These are phyloP conservation scores for Sebastes goodei DNA, from an alignment of 2,797 vertebrate species.

Conservation along the genomic window DNA sequence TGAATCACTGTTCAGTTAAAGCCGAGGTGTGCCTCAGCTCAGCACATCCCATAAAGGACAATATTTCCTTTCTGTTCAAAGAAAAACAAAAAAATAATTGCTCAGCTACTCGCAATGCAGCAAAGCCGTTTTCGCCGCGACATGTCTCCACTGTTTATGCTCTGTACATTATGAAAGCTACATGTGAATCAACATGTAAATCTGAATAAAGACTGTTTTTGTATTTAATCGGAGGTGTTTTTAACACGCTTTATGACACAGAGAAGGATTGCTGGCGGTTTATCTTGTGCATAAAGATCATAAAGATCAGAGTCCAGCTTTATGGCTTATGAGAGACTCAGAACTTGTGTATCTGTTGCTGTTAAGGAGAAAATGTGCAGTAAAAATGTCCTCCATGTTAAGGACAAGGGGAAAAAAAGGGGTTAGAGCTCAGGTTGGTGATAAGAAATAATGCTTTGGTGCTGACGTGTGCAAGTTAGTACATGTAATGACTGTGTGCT, in stretches of 20 bases:
- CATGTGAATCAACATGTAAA: constrained; percentile 62
- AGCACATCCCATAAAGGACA: not conserved
- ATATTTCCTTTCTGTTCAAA: not conserved
- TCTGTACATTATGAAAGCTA: constrained; percentile 39
- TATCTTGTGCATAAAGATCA: constrained; percentile 10
- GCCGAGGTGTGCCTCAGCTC: not conserved
- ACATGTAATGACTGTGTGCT: not conserved
- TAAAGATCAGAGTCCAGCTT: constrained; percentile 52
- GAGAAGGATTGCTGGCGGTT: not conserved
- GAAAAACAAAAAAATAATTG: not conserved
- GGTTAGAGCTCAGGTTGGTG: not conserved
- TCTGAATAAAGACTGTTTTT: constrained; percentile 67
- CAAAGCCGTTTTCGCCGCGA: constrained; percentile 3
- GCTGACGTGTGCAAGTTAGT: not conserved
- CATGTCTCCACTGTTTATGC: constrained; percentile 21
- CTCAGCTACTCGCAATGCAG: not conserved
- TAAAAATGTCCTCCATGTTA: not conserved
- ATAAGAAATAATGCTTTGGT: not conserved
- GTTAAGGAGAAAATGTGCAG: not conserved
- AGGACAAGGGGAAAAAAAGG: not conserved
- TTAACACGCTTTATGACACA: not conserved
- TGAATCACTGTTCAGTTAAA: not conserved
- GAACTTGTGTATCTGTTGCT: not conserved
- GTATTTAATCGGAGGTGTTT: constrained; percentile 38
- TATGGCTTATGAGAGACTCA: not conserved